phyloP scores from a whole-genome alignment of 37 sponge, comb jelly and placozoan species.

The Aphrocallistes beatrix region DNA sequence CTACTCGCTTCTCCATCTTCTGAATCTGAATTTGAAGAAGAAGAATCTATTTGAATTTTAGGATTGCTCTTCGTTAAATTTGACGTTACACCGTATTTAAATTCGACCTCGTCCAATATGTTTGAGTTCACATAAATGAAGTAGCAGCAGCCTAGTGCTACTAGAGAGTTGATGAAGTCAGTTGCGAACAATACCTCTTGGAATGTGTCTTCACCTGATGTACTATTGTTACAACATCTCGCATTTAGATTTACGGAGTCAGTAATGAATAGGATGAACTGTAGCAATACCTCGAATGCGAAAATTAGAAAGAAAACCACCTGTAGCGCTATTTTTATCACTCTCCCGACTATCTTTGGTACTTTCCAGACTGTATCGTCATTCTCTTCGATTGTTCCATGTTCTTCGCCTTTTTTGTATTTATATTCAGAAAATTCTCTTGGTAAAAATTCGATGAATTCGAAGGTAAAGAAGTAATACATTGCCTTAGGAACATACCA shows the following conservation, averaged over 20 bases:
- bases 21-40: too few species aligned
- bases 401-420: neutral
- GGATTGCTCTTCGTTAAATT: neutral
- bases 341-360: neutral
- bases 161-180: neutral
- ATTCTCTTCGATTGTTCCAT: too few species aligned
- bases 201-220: neutral
- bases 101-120: neutral
- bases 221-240: neutral
- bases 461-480: neutral
- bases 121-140: neutral
- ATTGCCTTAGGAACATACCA: neutral
- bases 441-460: neutral
- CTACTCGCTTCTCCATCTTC: too few species aligned
- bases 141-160: neutral
- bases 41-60: too few species aligned
- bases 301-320: neutral
- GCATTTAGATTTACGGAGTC: neutral
- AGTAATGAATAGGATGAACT: neutral
- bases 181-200: neutral
- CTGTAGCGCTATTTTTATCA: neutral
- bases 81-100: neutral
- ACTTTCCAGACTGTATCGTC: too few species aligned
- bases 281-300: neutral
- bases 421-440: neutral